A percentile compares a stretch with the other conserved stretches of the same genome.
These are phyloP conservation scores for Galbula dea DNA, from an alignment of 2,113 vertebrate genomes.

Conservation along the genomic window DNA sequence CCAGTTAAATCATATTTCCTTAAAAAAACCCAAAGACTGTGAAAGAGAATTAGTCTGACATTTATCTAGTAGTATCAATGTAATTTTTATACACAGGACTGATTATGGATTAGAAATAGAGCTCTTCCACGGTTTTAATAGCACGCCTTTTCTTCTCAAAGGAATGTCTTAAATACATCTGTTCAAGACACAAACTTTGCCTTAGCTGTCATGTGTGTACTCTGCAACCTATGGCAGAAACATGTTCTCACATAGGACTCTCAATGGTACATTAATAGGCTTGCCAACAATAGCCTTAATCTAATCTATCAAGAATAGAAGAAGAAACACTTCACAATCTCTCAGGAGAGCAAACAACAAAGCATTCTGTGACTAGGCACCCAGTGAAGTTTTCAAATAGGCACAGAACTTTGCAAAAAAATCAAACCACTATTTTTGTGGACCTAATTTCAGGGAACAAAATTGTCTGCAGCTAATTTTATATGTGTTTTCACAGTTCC, in stretches of 20 bases:
- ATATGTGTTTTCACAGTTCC: constrained; percentile 4
- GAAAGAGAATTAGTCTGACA: not conserved
- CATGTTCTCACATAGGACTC: not conserved
- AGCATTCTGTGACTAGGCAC: not conserved
- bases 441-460: not conserved
- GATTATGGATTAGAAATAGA: not conserved
- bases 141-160: not conserved
- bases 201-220: not conserved
- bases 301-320: not conserved
- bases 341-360: not conserved
- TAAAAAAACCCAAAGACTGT: not conserved
- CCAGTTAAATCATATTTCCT: not conserved
- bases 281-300: not conserved
- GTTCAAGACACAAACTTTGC: not conserved
- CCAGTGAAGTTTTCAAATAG: not conserved
- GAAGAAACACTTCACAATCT: not conserved
- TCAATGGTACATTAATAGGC: not conserved
- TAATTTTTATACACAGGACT: not conserved
- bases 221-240: not conserved
- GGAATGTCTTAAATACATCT: not conserved
- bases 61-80: not conserved
- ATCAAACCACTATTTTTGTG: not conserved
- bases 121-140: not conserved
- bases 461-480: constrained; percentile 26
- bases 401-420: not conserved